Evolutionary conservation across 2,888 invertebrate species (phyloP), one percentile per base, ranked within the genome.

Genomic region (Ctenicera cuprea): DNA sequence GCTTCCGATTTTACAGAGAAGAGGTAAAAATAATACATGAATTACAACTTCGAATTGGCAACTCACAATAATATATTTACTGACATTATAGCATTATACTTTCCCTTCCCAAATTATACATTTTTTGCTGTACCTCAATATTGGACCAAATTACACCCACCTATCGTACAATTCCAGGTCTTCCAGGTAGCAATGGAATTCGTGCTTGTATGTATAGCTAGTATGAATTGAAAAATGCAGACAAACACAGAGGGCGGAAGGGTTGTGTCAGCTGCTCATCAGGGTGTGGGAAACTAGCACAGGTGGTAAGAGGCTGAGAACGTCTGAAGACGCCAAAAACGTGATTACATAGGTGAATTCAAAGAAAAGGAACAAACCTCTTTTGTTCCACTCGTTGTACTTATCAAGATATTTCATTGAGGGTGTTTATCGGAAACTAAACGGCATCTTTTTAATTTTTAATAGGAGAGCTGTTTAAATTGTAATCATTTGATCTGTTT

Each of bases 261-360:
- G 85, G 84, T 85, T 85, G 80, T 82, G 85, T 84, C 85, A 85
- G 84, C 84, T 85, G 85, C 79, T 76, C 71, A 71, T 79, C 78
- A 80, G 84, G 84, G 85, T 85, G 85, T 85, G 85, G 85, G 85
- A 85, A 85, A 82, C 82, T 83, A 79, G 76, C 83, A 85, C 85
- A 85, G 85, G 85, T 85, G 85, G 81, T 83, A 80, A 73, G 80
- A 80, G 77, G 75, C 75, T 78, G 80, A 77, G 80, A 82, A 79
- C 67, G 70, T 77, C 52, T 75, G 48, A 69, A 72, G 72, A 75
- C 61, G 63, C 43, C 16, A 67, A 59, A 67, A 52, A 69, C 61
- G 48, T 67, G 43, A 69, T 71, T 74, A 62, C 63, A 37, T 61
- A 65, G 38, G 30, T 59, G 57, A 14, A 65, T 70, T 65, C 45